A percentile compares a stretch with the other conserved stretches of the same genome.
Conservation (phyloP, 1,140 invertebrate genomes). For the Camponotus vicinus region DNA sequence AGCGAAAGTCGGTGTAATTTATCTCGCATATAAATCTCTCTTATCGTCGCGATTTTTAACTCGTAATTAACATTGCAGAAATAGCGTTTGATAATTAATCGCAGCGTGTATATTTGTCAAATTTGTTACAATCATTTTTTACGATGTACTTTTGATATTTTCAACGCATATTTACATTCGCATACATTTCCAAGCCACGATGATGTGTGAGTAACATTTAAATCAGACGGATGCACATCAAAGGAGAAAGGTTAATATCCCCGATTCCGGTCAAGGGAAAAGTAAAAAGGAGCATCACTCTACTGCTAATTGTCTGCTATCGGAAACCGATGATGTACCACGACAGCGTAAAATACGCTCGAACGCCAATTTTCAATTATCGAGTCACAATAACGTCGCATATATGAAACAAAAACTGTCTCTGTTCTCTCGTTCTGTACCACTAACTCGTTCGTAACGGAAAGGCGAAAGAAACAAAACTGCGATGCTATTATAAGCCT, state of each 20-base stretch:
- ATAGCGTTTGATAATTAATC: neutral
- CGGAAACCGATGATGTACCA: conserved; percentile 34
- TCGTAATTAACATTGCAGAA: neutral
- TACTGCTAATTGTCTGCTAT: conserved; percentile 18
- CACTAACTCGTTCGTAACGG: neutral
- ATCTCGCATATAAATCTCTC: neutral
- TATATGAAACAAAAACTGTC: conserved; percentile 18
- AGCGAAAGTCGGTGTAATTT: conserved; percentile 27
- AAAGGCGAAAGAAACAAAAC: neutral
- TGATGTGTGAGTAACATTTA: neutral
- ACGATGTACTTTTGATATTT: neutral
- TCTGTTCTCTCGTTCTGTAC: neutral
- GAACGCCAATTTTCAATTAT: conserved; percentile 49
- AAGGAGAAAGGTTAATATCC: conserved; percentile 2
- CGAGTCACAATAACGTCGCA: conserved; percentile 11
- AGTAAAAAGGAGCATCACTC: neutral
- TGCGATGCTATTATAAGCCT: neutral
- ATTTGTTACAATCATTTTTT: conserved; percentile 11
- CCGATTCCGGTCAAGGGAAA: neutral
- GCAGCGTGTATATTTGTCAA: neutral
- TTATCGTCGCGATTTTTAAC: neutral
- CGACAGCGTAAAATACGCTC: conserved; percentile 3
- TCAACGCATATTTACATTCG: neutral
- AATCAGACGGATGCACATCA: neutral
- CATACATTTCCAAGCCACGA: too few relatives aligned